phyloP scores from a whole-genome alignment of 2,888 invertebrate species.

The Euzophera pinguis region DNA sequence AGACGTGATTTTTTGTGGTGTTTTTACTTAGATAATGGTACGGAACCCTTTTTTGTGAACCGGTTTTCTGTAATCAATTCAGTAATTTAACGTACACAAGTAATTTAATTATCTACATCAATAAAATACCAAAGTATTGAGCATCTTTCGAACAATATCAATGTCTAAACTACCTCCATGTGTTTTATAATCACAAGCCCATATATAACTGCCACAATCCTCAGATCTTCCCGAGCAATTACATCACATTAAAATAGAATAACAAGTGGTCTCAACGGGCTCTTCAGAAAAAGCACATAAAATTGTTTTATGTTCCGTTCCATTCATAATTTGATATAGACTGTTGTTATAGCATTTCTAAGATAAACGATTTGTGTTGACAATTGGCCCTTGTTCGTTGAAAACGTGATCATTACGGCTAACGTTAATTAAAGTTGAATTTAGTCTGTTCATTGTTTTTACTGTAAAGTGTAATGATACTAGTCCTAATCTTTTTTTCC shows the following conservation, averaged over 20 bases:
- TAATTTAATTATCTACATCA: too few species aligned
- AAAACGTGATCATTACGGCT: neutral
- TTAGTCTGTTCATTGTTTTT: neutral
- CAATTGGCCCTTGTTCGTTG: slow-evolving; percentile 4
- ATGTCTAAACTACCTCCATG: too few species aligned
- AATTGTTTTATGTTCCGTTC: neutral
- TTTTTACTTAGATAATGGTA: too few species aligned
- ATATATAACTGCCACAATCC: neutral
- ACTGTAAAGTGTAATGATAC: too few species aligned
- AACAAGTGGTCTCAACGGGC: slow-evolving; percentile 10
- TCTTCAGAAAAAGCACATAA: neutral
- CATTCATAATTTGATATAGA: slow-evolving; percentile 5
- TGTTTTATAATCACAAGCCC: neutral
- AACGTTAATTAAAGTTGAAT: neutral
- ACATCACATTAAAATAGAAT: slow-evolving; percentile 13
- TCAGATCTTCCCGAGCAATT: slow-evolving; percentile 3
- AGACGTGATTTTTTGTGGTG: too few species aligned
- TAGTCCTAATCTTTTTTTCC: too few species aligned
- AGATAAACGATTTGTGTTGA: slow-evolving; percentile 1
- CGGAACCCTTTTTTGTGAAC: too few species aligned
- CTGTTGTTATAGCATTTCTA: slow-evolving; percentile 8
- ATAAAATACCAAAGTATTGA: too few species aligned
- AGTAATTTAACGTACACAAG: too few species aligned
- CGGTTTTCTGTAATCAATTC: too few species aligned
- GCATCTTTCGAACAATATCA: too few species aligned